Base-by-base conservation (phyloP, 1,140 invertebrate species). In the Reticulitermes speratus region DNA sequence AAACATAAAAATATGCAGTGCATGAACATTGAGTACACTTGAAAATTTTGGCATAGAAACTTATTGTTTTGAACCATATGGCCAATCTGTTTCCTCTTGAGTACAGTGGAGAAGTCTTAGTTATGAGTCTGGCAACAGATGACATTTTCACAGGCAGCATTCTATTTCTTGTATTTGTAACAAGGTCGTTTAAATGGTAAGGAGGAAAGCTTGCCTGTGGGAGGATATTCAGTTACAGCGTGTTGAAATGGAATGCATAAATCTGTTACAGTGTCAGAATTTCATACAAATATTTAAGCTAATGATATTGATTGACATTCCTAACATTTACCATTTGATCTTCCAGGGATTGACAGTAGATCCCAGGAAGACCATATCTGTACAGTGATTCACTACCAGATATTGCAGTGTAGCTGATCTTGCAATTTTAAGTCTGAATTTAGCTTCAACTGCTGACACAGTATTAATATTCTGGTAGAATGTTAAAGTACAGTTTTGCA, bases 231-330 rank as follows among this genome's bases (percentile, higher is more conserved):
- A 55, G 0, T 9, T 12, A 55, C 14, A 55, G 52, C 14, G 19
- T 55, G 19, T 55, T 55, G 52, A 1, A 55, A 19, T n/a, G 7
- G 25, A 75, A 75, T 75, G 8, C 9, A 75, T 25, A 75, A 3
- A 30, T 75, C 9, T 75, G 25, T 11, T 30, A 16, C 65, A 11
- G n/a, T 30, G 12, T 19, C n/a, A 75, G 25, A 75, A 75, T 25
- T 75, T n/a, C 65, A 12, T 25, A 30, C 14, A 75, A n/a, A 8
- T 30, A 30, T 75, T 75, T 9, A 30, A 75, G 21, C 19, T 55
- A 75, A n/a, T 75, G 65, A 75, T 75, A 75, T 75, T 14, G 65
- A 75, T 75, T 75, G 65, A 30, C 65, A 75, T 75, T 16, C 65
- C 65, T 75, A 75, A 30, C n/a, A 30, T 75, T 75, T 25, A 30